phyloP scores from a whole-genome alignment of 2,113 vertebrate genomes.

The Nymphicus hollandicus region DNA sequence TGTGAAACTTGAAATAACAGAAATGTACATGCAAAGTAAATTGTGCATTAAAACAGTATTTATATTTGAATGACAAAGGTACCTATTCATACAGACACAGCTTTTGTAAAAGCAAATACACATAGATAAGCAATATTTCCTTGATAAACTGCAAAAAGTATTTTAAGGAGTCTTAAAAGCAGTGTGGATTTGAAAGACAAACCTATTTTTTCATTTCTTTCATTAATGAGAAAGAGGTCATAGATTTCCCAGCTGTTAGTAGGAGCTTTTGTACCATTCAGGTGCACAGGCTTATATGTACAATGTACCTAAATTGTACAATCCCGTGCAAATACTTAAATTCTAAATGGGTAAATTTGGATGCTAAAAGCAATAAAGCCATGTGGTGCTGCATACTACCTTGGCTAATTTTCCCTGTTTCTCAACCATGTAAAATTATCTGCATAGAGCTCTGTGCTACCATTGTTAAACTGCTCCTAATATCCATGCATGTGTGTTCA shows the following conservation, averaged over 20 bases:
- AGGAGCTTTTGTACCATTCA: not conserved
- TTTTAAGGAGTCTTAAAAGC: not conserved
- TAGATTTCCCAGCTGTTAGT: not conserved
- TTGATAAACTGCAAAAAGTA: not conserved
- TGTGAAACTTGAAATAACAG: not conserved
- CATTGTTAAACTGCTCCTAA: not conserved
- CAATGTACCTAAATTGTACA: not conserved
- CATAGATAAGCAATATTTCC: not conserved
- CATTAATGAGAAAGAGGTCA: not conserved
- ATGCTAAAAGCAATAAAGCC: not conserved
- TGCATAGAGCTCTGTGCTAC: not conserved
- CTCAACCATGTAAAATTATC: not conserved
- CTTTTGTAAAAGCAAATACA: not conserved
- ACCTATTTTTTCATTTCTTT: not conserved
- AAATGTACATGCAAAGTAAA: not conserved
- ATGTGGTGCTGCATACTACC: not conserved
- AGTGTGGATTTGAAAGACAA: not conserved
- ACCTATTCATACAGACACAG: not conserved
- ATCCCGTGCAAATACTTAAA: not conserved
- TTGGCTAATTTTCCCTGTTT: not conserved
- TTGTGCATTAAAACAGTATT: not conserved
- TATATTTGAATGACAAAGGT: not conserved
- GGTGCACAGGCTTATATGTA: not conserved
- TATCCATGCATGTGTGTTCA: not conserved
- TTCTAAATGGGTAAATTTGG: not conserved